Base-by-base conservation (phyloP, 2,113 vertebrate species). In the Hipposideros armiger region DNA sequence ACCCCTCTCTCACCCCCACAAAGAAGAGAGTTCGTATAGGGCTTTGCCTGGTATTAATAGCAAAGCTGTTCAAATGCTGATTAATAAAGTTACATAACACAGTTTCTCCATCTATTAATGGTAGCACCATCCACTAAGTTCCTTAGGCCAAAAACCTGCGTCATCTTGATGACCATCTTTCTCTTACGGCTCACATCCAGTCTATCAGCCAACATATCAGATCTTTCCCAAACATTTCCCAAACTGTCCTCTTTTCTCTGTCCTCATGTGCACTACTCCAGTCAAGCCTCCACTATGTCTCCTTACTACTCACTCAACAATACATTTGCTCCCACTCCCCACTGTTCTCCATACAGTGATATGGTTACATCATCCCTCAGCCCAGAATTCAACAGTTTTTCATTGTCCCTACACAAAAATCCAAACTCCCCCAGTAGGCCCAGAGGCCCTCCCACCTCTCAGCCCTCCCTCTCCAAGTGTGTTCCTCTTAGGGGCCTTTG, bases 71-170 rank as follows among this genome's bases (percentile, higher is more conserved):
- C 32, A 5, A 73, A 45, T 60, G 82, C 52, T 81, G 70, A 56
- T 30, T 42, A 30, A 54, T 62, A 11, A 76, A 42, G 66, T 64
- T 64, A 50, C 50, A 78, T 30, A 50, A 42, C 24, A 45, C 28
- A 19, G 45, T 24, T 19, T 13, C 40, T 40, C 45, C 45, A 15
- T 8, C 13, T 24, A 20, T 42, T 72, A 42, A 32, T 9, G 16
- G 30, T 8, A 32, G 15, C 2, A 11, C 15, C 22, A 2, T 7
- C 11, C 16, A 52, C 13, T 26, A 72, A 66, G 50, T 56, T 69
- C n/a, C 54, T 22, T 15, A 17, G 19, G 0, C 16, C 26, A 32
- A 26, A 72, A 74, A 24, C 3, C 16, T 0, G 0, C 40, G 14
- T 78, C 36, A 6, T 2, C 9, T 19, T 2, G 3, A 42, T 5